Evolutionary conservation across 2,888 invertebrate species (phyloP), one percentile per base, ranked within the genome.

Genomic region (Lobophora halterata): DNA sequence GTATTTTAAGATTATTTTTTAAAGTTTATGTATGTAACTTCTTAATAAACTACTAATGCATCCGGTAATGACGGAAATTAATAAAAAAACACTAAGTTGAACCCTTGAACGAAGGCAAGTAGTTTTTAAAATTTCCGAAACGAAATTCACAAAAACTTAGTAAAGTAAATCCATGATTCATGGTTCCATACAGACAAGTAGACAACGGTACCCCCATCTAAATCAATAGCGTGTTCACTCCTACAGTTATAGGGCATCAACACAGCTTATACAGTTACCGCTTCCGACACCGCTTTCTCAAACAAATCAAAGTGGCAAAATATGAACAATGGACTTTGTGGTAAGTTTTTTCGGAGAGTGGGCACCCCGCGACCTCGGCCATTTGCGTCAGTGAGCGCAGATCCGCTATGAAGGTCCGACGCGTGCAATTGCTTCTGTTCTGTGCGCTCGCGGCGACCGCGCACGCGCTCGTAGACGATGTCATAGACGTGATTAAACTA

Each of bases 401-500:
- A 69, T 57, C 74, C 73, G 74, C 58, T 73, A 87, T 87, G 85
- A 55, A 62, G 63, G 71, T 55, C 46, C 68, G 64, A 61, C 68
- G 71, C 63, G 55, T 65, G 72, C 61, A 66, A 62, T 62, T 65
- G 48, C 44, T 72, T 43, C 57, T 79, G 59, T 45, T 81, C 7
- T 46, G 72, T 46, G 68, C 65, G 41, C 49, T 79, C 46, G 59
- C 70, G 36, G 55, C 57, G 47, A 55, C 61, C 50, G 60, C 68
- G 62, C 58, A 60, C 59, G 90, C 88, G 10, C 55, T 91, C 26
- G 66, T 91, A 12, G 90, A 89, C 52, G 91, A 90, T 55, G 89
- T 90, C 1, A 65, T 91, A 27, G 92, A 92, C 66, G 83, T 92
- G 6, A 61, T 92, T 9, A 85, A 87, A 57, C 62, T 90, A 5